phyloP scores from a whole-genome alignment of 2,113 vertebrate species.

The Zingel zingel region DNA sequence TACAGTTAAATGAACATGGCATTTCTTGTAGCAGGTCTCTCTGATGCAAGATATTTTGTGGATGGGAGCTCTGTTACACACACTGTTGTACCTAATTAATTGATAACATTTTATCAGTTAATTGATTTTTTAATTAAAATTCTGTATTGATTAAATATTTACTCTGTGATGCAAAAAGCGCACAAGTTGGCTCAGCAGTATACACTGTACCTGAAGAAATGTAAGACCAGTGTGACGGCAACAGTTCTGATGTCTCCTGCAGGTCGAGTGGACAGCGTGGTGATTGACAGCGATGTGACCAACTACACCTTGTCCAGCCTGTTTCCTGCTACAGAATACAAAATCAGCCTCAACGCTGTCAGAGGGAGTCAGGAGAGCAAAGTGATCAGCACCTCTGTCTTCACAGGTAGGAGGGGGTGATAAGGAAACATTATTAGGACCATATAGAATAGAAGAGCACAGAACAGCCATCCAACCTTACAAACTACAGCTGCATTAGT shows the following conservation, averaged over 20 bases:
- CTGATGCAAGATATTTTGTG: conserved; percentile 34
- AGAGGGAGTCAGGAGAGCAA: conserved; percentile 92
- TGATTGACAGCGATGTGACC: conserved; percentile 89
- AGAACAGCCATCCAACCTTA: not conserved
- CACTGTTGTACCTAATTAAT: conserved; percentile 51
- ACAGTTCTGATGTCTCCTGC: conserved; percentile 38
- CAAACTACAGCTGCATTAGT: not conserved
- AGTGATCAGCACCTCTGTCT: conserved; percentile 83
- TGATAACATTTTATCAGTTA: conserved; percentile 61
- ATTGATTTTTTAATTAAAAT: conserved; percentile 59
- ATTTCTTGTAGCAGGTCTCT: conserved; percentile 46
- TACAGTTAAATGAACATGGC: conserved; percentile 58
- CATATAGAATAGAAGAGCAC: not conserved
- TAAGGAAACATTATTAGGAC: not conserved
- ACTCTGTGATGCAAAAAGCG: conserved; percentile 6
- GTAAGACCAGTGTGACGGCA: not conserved
- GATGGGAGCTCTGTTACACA: conserved; percentile 11
- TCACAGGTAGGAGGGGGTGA: conserved; percentile 88
- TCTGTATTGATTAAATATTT: conserved; percentile 29
- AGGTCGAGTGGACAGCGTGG: conserved; percentile 91
- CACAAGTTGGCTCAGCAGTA: not conserved
- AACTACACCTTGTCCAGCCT: conserved; percentile 89
- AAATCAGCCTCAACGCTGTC: conserved; percentile 90
- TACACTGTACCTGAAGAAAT: not conserved
- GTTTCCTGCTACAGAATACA: conserved; percentile 92